Evolutionary conservation across 1,140 invertebrate genomes (phyloP).

Genomic region (Drosophila tropicalis): DNA sequence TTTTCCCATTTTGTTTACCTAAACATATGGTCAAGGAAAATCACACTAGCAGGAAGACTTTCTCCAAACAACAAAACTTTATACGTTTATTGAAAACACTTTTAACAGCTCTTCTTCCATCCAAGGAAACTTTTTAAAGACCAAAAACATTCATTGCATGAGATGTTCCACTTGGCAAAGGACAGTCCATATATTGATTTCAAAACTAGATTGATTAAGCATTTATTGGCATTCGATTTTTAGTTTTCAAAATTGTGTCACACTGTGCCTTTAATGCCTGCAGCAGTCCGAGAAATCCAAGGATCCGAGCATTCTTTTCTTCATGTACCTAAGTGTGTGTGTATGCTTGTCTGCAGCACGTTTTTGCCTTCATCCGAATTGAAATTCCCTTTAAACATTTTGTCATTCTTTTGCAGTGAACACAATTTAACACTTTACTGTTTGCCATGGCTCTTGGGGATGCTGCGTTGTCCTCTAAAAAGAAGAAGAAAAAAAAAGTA

Average conservation of each 20-base stretch:
- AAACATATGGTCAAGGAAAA: too few species aligned
- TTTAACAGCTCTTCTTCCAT: too few species aligned
- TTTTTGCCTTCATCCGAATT: conserved; percentile 25
- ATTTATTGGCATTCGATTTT: neutral
- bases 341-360: neutral
- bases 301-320: neutral
- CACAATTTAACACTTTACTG: conserved; percentile 79
- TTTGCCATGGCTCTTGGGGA: conserved; percentile 53
- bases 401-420: conserved; percentile 50
- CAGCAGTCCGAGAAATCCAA: conserved; percentile 11
- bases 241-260: neutral
- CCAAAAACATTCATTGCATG: too few species aligned
- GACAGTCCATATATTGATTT: too few species aligned
- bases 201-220: too few species aligned
- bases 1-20: too few species aligned
- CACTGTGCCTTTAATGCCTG: conserved; percentile 35
- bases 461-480: conserved; percentile 18
- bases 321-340: too few species aligned
- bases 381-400: conserved; percentile 33
- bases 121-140: too few species aligned
- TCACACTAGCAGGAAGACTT: too few species aligned
- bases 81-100: too few species aligned
- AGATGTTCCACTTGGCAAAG: too few species aligned
- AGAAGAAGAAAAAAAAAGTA: conserved; percentile 17
- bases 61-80: too few species aligned